phyloP scores from a whole-genome alignment of 2,888 invertebrate species.

The Erynnis tages region DNA sequence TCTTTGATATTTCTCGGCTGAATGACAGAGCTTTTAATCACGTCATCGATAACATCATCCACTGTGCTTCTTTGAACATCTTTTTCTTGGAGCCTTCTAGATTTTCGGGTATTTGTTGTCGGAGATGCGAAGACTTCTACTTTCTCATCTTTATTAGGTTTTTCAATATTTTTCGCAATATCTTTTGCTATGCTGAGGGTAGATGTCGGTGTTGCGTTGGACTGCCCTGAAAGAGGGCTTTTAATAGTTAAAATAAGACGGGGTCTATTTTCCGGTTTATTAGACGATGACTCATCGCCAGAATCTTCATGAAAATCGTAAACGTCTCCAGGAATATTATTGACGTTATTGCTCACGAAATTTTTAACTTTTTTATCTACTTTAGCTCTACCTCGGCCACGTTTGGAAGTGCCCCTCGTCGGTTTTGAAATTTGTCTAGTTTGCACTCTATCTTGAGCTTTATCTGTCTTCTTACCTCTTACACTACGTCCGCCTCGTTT shows the following conservation, averaged over 20 bases:
- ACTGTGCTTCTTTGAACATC: constrained; percentile 88
- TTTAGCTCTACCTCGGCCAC: constrained; percentile 77
- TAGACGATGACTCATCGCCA: constrained; percentile 85
- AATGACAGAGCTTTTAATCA: constrained; percentile 84
- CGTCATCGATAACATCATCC: constrained; percentile 95
- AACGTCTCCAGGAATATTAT: constrained; percentile 86
- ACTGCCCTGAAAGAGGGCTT: constrained; percentile 80
- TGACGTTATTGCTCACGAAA: constrained; percentile 74
- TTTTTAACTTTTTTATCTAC: constrained; percentile 77
- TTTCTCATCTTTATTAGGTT: constrained; percentile 67
- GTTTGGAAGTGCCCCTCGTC: constrained; percentile 62
- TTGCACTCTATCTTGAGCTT: constrained; percentile 63
- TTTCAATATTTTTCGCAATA: constrained; percentile 54
- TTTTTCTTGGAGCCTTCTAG: constrained; percentile 89
- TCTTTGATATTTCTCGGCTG: constrained; percentile 52
- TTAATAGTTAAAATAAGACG: constrained; percentile 91
- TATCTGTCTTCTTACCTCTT: constrained; percentile 69
- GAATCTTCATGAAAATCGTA: constrained; percentile 96
- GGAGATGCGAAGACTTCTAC: constrained; percentile 84
- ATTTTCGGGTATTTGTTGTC: constrained; percentile 89
- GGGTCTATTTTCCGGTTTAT: constrained; percentile 83
- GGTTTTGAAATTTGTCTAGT: constrained; percentile 73
- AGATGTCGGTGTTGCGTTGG: constrained; percentile 62
- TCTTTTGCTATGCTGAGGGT: constrained; percentile 68
- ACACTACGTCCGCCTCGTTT: constrained; percentile 69